These are phyloP conservation scores for Corythaixoides concolor DNA, from an alignment of 2,113 vertebrate genomes.

Conservation along the genomic window DNA sequence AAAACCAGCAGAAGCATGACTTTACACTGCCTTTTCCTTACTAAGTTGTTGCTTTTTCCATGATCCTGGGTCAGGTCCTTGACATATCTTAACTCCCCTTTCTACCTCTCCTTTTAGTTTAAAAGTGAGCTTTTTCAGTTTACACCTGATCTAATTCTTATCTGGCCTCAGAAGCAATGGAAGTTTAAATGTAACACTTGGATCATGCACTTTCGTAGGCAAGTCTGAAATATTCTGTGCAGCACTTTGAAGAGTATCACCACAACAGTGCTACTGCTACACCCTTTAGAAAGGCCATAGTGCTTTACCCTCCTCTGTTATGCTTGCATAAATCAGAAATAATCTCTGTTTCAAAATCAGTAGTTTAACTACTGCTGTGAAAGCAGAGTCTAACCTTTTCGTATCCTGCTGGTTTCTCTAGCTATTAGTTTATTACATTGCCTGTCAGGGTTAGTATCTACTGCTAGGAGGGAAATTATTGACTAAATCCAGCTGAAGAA, in stretches of 20 bases:
- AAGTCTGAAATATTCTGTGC: not conserved
- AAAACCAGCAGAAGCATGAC: not conserved
- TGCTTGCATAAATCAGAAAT: not conserved
- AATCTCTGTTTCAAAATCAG: not conserved
- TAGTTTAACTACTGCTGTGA: not conserved
- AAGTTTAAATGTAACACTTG: not conserved
- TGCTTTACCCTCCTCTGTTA: accelerated
- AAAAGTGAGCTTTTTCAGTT: not conserved
- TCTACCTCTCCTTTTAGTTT: not conserved
- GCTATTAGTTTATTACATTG: not conserved
- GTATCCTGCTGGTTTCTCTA: not conserved
- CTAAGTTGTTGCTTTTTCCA: not conserved
- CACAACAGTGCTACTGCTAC: not conserved
- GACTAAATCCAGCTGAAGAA: not conserved
- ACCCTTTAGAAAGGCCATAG: not conserved
- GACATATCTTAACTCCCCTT: not conserved
- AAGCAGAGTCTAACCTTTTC: not conserved
- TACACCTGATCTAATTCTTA: not conserved
- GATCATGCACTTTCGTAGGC: not conserved
- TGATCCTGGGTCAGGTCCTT: not conserved
- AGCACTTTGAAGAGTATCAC: not conserved
- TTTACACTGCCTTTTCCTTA: not conserved
- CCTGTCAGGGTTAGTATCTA: not conserved
- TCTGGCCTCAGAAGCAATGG: not conserved
- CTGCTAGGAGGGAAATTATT: not conserved